phyloP scores from a whole-genome alignment of 2,797 vertebrate species.

The Dryobates pubescens region DNA sequence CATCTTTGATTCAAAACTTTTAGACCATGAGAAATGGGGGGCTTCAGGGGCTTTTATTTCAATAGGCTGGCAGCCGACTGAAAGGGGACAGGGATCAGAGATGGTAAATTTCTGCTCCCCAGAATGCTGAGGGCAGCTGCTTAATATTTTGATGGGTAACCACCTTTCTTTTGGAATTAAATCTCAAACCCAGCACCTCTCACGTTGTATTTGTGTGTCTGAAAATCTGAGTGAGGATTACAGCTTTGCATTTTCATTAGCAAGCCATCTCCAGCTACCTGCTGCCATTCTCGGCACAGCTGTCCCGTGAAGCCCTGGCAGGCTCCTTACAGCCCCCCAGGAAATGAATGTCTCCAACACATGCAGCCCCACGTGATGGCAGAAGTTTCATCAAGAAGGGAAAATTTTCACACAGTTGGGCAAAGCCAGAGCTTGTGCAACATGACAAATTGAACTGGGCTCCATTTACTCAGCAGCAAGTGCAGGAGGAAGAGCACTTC shows the following conservation, averaged over 20 bases:
- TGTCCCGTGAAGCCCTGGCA: accelerated
- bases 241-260: background rate
- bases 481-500: background rate
- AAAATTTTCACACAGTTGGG: background rate
- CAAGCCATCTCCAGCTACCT: background rate
- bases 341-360: background rate
- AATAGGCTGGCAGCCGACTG: background rate
- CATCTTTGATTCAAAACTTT: background rate
- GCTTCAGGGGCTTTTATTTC: background rate
- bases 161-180: background rate
- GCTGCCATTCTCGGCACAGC: background rate
- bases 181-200: background rate
- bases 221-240: background rate
- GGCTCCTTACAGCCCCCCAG: background rate
- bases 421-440: background rate
- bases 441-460: background rate
- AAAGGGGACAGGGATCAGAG: background rate
- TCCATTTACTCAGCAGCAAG: background rate
- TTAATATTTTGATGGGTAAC: background rate
- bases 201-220: background rate
- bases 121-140: background rate
- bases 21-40: background rate
- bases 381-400: background rate
- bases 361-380: accelerated
- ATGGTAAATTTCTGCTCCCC: background rate